Evolutionary conservation across 2,888 invertebrate genomes (phyloP), one percentile per base, ranked within the genome.

Genomic region (Zeuzera pyrina): DNA sequence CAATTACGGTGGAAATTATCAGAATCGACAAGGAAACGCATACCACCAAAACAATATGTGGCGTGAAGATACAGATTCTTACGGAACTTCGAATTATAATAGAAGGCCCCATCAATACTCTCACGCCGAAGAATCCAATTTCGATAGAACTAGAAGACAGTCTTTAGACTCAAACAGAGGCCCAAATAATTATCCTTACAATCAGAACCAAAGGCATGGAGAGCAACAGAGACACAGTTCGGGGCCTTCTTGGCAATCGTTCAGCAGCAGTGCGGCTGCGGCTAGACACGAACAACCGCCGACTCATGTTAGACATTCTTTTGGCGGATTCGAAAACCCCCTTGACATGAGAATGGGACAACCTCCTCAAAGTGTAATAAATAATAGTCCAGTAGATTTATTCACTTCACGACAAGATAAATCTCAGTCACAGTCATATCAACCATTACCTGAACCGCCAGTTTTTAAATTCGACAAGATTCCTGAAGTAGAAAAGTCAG

Each of bases 371-470:
- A 37, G 34, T n/a, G 62, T 59, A 14, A 76, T 13, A 6, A 26
- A 77, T 11, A 74, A 77, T 2, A 87, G 88, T 39, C 28, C 29
- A n/a, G 72, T 86, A 22, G 88, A 89, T 45, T 85, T 88, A 42
- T 89, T 88, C 48, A 86, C 87, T 40, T 68, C 42, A 28, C 34
- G 36, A 3, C 42, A 37, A 7, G 46, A 45, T 7, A 41, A 45
- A 6, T 36, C 38, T 19, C 42, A 45, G 19, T 41, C 56, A 11
- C 51, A 52, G 36, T 41, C 40, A 34, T 45, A 44, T 43, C 45
- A 44, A 1, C 69, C 73, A n/a, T 52, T 70, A 14, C 64, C 69
- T 1, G 64, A 64, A 42, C 83, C 76, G 15, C 79, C 77, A 0
- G 45, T 60, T 2, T 77, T 74, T 49, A 47, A 63, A 37, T 66